These are phyloP conservation scores for Rhinatrema bivittatum DNA, from an alignment of 2,797 vertebrate species.

Conservation along the genomic window DNA sequence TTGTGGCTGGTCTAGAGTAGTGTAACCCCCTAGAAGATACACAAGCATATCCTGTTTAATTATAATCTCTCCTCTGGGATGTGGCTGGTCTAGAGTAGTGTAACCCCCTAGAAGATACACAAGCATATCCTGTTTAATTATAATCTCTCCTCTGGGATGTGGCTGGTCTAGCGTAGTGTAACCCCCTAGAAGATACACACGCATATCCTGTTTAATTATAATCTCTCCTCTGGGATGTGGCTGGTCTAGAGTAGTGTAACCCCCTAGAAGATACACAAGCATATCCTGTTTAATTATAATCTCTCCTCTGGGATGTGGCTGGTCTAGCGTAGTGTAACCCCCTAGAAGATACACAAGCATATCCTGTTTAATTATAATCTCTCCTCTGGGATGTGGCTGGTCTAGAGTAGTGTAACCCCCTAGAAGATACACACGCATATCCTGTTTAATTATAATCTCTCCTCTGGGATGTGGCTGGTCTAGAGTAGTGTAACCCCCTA, in stretches of 20 bases:
- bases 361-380: slow-evolving; percentile 89
- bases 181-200: slow-evolving; percentile 75
- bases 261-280: slow-evolving; percentile 74
- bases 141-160: slow-evolving; percentile 86
- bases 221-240: slow-evolving; percentile 92
- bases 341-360: too few relatives aligned
- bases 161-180: slow-evolving; percentile 84
- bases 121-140: too few relatives aligned
- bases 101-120: slow-evolving; percentile 83
- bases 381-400: slow-evolving; percentile 86
- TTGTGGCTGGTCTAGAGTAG: slow-evolving; percentile 77
- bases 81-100: slow-evolving; percentile 77
- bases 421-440: too few relatives aligned
- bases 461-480: slow-evolving; percentile 90
- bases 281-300: too few relatives aligned
- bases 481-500: slow-evolving; percentile 83
- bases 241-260: slow-evolving; percentile 80
- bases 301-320: slow-evolving; percentile 89
- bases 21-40: slow-evolving; percentile 83
- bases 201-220: too few relatives aligned
- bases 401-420: slow-evolving; percentile 87
- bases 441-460: slow-evolving; percentile 88
- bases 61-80: slow-evolving; percentile 88
- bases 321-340: slow-evolving; percentile 82
- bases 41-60: too few relatives aligned